A percentile compares a stretch with the other conserved stretches of the same genome.
These are phyloP conservation scores for Athalia circularis DNA, from an alignment of 2,888 invertebrate species.

Conservation along the genomic window DNA sequence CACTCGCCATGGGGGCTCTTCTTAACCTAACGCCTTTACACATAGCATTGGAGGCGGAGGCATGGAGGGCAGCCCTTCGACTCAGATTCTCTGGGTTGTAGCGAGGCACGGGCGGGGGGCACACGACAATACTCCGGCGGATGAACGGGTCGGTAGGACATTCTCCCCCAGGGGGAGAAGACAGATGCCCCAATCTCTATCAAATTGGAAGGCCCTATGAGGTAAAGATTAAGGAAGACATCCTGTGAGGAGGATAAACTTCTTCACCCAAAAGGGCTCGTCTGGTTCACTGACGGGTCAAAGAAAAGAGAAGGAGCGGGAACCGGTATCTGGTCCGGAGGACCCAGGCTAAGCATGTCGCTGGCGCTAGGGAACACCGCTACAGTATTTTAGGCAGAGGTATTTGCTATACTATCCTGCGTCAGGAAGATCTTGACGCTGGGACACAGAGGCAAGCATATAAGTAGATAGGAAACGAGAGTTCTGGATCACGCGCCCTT, in stretches of 20 bases:
- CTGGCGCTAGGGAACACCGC: background rate
- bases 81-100: background rate
- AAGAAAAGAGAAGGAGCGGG: background rate
- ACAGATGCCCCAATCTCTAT: background rate
- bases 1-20: constrained; percentile 22
- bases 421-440: no score
- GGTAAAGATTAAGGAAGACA: background rate
- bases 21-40: constrained; percentile 40
- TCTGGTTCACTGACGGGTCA: constrained; percentile 7
- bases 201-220: background rate
- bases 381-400: no score
- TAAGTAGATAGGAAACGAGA: no score
- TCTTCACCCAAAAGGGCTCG: background rate
- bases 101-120: background rate
- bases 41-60: constrained; percentile 34
- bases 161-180: background rate
- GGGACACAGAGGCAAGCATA: constrained; percentile 33
- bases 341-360: background rate
- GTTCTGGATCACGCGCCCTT: no score
- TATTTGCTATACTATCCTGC: no score
- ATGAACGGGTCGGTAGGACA: background rate
- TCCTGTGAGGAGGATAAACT: background rate
- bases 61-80: background rate
- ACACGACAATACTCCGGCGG: background rate
- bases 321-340: background rate